A percentile compares a stretch with the other conserved stretches of the same genome.
These are phyloP conservation scores for Yponomeuta malinellus DNA, from an alignment of 2,888 invertebrate genomes.

Conservation along the genomic window DNA sequence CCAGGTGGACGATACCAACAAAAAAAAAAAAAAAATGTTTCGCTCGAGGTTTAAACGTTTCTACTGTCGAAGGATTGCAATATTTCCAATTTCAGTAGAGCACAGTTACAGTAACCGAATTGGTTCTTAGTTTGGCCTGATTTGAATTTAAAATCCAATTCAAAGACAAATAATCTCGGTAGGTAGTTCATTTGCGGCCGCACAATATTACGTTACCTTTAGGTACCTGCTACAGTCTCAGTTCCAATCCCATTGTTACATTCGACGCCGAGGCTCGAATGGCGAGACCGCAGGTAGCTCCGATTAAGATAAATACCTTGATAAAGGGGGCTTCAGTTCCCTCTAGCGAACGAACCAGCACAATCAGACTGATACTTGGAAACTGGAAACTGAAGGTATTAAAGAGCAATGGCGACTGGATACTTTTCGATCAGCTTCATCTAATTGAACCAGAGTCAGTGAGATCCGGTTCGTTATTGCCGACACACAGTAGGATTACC, in stretches of 20 bases:
- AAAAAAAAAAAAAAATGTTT: background rate
- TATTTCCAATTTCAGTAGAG: no score
- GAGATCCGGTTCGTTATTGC: background rate
- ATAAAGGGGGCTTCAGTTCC: constrained; percentile 4
- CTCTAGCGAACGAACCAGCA: background rate
- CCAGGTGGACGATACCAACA: background rate
- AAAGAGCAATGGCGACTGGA: background rate
- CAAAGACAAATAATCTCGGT: background rate
- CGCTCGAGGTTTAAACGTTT: no score
- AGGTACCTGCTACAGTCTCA: constrained; percentile 31
- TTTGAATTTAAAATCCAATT: background rate
- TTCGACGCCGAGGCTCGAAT: constrained; percentile 42
- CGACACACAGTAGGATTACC: background rate
- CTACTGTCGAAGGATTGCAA: no score
- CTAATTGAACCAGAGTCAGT: background rate
- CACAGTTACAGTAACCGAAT: background rate
- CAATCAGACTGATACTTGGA: constrained; percentile 4
- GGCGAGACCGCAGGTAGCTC: constrained; percentile 45
- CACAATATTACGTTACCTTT: constrained; percentile 12
- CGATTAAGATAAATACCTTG: constrained; percentile 23
- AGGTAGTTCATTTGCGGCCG: background rate
- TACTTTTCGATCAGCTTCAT: background rate
- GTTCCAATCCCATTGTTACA: constrained; percentile 45
- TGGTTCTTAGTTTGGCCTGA: background rate
- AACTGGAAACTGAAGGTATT: background rate